These are phyloP conservation scores for Cuculus canorus DNA, from an alignment of 2,797 vertebrate species.

Conservation along the genomic window DNA sequence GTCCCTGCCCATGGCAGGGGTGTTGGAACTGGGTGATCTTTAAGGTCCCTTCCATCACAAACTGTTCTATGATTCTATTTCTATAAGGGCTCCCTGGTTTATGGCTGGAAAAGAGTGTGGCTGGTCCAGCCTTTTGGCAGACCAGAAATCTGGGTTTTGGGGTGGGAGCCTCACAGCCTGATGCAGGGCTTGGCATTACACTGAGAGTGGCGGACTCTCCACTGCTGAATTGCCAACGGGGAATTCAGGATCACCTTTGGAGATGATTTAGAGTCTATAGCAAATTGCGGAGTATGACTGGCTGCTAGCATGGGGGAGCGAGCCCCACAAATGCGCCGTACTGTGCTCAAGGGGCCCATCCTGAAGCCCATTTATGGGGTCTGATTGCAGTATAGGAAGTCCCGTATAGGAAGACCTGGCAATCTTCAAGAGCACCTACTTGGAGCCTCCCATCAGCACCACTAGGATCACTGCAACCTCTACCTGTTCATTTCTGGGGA, in stretches of 20 bases:
- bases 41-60: no score
- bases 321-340: rapidly evolving
- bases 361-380: background rate
- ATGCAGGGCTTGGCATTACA: rapidly evolving
- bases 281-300: background rate
- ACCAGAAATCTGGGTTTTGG: background rate
- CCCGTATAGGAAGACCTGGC: background rate
- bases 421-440: background rate
- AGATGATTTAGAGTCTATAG: background rate
- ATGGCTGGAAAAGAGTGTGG: background rate
- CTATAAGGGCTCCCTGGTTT: background rate
- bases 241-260: background rate
- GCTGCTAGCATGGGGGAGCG: rapidly evolving
- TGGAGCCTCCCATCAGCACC: background rate
- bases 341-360: background rate
- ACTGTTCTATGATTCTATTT: no score
- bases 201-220: background rate
- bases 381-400: background rate
- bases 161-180: background rate
- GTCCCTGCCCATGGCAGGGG: no score
- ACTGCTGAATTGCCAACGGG: rapidly evolving
- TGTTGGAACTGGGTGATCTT: no score
- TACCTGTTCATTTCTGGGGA: background rate
- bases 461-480: background rate
- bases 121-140: background rate